Evolutionary conservation across 2,797 vertebrate genomes (phyloP).

Genomic region (Etheostoma perlongum): DNA sequence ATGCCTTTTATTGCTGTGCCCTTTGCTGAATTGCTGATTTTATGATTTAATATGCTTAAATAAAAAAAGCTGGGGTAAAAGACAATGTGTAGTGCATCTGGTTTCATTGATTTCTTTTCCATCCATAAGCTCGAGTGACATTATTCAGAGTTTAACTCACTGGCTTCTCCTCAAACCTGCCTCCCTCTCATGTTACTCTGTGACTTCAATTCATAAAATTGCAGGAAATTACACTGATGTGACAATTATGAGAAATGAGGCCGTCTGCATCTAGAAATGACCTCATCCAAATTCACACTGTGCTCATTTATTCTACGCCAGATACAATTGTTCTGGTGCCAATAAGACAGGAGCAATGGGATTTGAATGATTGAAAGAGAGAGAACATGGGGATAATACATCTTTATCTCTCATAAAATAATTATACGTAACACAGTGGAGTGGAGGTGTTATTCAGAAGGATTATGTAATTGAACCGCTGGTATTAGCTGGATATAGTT

Average conservation of each 20-base stretch:
- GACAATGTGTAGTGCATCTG: constrained; percentile 15
- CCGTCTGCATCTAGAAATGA: constrained; percentile 9
- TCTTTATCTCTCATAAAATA: constrained; percentile 47
- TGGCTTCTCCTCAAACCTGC: constrained; percentile 19
- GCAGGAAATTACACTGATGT: constrained; percentile 64
- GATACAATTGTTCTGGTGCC: constrained; percentile 47
- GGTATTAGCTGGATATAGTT: constrained; percentile 74
- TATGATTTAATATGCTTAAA: neutral
- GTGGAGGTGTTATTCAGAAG: constrained; percentile 63
- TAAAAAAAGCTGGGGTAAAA: neutral
- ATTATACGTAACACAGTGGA: constrained; percentile 55
- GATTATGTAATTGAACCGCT: constrained; percentile 62
- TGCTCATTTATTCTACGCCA: constrained; percentile 45
- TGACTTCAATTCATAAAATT: constrained; percentile 53
- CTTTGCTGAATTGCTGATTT: neutral
- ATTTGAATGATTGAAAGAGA: constrained; percentile 56
- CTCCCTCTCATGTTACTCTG: constrained; percentile 19
- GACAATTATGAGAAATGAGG: constrained; percentile 51
- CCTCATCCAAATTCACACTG: constrained; percentile 27
- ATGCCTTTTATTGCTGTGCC: neutral
- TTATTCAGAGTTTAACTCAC: constrained; percentile 17
- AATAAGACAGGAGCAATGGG: constrained; percentile 40
- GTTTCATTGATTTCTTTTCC: constrained; percentile 33
- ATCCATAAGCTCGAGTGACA: constrained; percentile 16
- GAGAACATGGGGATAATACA: constrained; percentile 33